Percentiles rank a stretch among this genome's conserved stretches.
These are phyloP conservation scores for Diadophis punctatus DNA, from an alignment of 2,113 vertebrate genomes.

Conservation along the genomic window DNA sequence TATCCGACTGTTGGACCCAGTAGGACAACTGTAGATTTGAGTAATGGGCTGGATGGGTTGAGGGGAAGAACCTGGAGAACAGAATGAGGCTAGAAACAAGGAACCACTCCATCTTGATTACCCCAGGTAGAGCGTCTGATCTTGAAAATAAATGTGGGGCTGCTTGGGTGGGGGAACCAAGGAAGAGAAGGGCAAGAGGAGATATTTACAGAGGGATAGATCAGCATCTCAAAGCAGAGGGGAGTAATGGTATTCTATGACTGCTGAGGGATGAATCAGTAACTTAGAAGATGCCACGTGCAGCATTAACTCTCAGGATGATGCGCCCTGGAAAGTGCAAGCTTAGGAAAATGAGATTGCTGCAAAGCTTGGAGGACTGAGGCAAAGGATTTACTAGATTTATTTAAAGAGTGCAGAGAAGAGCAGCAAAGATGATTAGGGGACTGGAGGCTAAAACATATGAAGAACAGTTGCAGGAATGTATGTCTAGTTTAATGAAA, in stretches of 20 bases:
- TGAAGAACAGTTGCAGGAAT: background rate
- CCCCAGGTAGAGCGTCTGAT: too few species aligned
- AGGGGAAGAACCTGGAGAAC: background rate
- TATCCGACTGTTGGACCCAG: background rate
- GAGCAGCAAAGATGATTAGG: background rate
- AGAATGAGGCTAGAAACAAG: too few species aligned
- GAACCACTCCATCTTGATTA: background rate
- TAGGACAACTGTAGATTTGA: background rate
- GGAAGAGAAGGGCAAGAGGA: background rate
- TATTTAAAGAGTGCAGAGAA: background rate
- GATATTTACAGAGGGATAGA: background rate
- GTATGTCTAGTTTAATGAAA: background rate
- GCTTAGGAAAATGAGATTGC: background rate
- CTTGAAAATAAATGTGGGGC: background rate
- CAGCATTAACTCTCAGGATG: background rate
- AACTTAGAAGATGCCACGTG: background rate
- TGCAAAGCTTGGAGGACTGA: background rate
- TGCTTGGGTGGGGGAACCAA: background rate
- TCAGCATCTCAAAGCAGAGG: background rate
- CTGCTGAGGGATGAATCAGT: background rate
- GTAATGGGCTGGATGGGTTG: background rate
- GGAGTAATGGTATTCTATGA: background rate
- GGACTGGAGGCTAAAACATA: background rate
- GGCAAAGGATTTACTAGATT: background rate
- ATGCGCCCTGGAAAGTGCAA: background rate